Conservation (phyloP, 2,888 invertebrate genomes). For the Auanema freiburgensis region DNA sequence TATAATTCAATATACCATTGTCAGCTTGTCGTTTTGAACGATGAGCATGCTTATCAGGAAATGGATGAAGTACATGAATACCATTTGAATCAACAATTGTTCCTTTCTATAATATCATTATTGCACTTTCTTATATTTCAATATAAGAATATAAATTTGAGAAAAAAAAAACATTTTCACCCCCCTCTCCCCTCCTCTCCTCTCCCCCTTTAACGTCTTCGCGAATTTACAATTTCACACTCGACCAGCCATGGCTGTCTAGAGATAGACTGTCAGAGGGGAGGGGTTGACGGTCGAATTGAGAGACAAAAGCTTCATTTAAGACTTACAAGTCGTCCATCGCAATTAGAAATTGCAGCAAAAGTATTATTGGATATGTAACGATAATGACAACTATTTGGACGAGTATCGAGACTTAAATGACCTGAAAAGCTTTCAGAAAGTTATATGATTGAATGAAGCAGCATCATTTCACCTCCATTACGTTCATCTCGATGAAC, state of each 20-base stretch:
- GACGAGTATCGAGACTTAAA: constrained; percentile 28
- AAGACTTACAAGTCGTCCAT: constrained; percentile 52
- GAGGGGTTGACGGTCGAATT: neutral
- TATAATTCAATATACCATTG: constrained; percentile 3
- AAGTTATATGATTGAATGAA: neutral
- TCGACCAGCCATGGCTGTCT: neutral
- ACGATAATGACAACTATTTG: constrained; percentile 58
- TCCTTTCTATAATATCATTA: constrained; percentile 55
- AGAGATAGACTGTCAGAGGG: neutral
- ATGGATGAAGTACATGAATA: constrained; percentile 60
- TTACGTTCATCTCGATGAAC: constrained; percentile 46
- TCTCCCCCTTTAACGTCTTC: too few species aligned
- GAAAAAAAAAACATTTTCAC: constrained; percentile 1
- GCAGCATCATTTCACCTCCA: constrained; percentile 29
- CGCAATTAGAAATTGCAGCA: constrained; percentile 62
- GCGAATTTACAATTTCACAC: neutral
- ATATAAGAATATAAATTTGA: too few species aligned
- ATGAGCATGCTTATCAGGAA: constrained; percentile 56
- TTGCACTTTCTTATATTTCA: neutral
- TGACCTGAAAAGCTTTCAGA: constrained; percentile 18
- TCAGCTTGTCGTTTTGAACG: constrained; percentile 48
- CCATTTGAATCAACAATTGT: constrained; percentile 52
- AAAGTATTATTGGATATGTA: constrained; percentile 49
- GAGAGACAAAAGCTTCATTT: neutral
- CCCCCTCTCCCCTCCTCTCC: constrained; percentile 6